Evolutionary conservation across 2,888 invertebrate genomes (phyloP).

Genomic region (Oscheius onirici): DNA sequence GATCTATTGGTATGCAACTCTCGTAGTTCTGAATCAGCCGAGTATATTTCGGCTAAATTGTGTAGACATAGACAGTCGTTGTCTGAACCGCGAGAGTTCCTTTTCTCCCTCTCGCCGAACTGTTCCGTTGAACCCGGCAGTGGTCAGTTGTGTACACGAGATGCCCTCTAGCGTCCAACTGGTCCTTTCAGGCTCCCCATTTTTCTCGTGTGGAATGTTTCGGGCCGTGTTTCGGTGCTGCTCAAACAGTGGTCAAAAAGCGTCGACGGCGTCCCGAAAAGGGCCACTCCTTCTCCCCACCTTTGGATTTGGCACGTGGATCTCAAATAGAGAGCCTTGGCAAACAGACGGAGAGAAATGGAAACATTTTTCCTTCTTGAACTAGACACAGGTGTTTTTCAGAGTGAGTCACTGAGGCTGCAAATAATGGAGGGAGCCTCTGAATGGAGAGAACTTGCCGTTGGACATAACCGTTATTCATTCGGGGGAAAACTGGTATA

Average conservation of each 20-base stretch:
- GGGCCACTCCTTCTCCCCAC: constrained; percentile 11
- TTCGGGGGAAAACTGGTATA: too few relatives aligned
- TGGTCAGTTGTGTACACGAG: too few relatives aligned
- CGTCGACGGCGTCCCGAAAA: neutral
- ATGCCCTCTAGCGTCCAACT: neutral
- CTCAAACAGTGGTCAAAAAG: constrained; percentile 31
- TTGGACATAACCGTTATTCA: too few relatives aligned
- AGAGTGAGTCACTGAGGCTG: neutral
- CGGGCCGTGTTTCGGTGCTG: constrained; percentile 25
- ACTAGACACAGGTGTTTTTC: neutral
- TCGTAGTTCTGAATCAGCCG: neutral
- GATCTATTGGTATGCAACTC: too few relatives aligned
- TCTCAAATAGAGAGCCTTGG: neutral
- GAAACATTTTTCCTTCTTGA: neutral
- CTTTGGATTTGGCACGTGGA: constrained; percentile 23
- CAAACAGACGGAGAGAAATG: constrained; percentile 4
- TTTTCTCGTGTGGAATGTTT: constrained; percentile 28
- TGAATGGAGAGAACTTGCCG: too few relatives aligned
- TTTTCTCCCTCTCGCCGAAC: too few relatives aligned
- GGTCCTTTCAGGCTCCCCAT: constrained; percentile 15
- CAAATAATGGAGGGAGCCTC: too few relatives aligned
- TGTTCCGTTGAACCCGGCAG: too few relatives aligned
- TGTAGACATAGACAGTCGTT: too few relatives aligned
- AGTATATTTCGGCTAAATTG: too few relatives aligned
- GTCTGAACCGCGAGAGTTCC: too few relatives aligned